These are phyloP conservation scores for Potamarius usumacintae DNA, from an alignment of 2,113 vertebrate genomes.

Conservation along the genomic window DNA sequence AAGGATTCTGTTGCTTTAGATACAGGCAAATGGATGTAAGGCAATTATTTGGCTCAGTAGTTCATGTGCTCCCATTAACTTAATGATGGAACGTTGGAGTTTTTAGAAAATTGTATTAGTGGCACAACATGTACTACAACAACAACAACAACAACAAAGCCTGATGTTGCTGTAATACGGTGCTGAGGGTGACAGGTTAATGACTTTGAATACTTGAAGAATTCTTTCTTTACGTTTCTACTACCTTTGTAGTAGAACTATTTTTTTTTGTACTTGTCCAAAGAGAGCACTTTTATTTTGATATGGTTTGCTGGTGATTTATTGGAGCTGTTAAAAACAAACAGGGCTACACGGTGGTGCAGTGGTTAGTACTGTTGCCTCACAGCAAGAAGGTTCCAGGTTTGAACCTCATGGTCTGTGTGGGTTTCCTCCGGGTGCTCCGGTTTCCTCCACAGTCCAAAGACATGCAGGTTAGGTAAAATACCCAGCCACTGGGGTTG, in stretches of 20 bases:
- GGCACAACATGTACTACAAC: not conserved
- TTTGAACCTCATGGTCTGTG: too few relatives aligned
- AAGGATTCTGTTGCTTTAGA: constrained; percentile 26
- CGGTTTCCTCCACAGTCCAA: too few relatives aligned
- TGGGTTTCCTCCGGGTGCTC: too few relatives aligned
- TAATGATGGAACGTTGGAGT: constrained; percentile 15
- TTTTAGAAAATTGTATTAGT: not conserved
- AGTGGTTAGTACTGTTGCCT: too few relatives aligned
- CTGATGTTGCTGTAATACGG: not conserved
- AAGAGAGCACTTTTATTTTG: not conserved
- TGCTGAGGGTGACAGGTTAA: not conserved
- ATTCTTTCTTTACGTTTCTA: not conserved
- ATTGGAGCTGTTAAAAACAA: not conserved
- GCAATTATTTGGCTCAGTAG: constrained; percentile 54
- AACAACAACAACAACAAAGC: not conserved
- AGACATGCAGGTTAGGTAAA: too few relatives aligned
- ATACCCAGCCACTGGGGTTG: too few relatives aligned
- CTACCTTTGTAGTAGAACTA: not conserved
- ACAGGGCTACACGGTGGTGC: too few relatives aligned
- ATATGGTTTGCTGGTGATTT: constrained; percentile 19
- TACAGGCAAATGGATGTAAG: constrained; percentile 25
- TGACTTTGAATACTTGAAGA: not conserved
- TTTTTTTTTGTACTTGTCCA: not conserved
- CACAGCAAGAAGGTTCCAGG: too few relatives aligned
- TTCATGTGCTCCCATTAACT: constrained; percentile 29